Conservation (phyloP, 2,888 invertebrate genomes). For the Dascillus cervinus region DNA sequence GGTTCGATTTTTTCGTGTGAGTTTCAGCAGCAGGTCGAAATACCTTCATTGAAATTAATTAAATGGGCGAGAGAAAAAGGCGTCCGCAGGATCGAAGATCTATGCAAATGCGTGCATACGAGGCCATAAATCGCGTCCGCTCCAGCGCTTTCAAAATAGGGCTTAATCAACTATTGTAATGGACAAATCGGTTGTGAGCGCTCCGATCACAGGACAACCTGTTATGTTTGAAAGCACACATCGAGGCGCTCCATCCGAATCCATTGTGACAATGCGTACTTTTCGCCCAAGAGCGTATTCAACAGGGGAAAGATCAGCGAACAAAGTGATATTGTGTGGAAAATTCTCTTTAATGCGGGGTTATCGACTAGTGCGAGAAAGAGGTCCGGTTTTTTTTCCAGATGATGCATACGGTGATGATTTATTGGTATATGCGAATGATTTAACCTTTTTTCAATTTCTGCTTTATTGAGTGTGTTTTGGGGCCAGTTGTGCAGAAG, state of each 20-base stretch:
- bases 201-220: conserved; percentile 23
- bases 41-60: neutral
- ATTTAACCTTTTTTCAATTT: conserved; percentile 26
- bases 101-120: conserved; percentile 24
- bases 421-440: conserved; percentile 27
- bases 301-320: too few relatives aligned
- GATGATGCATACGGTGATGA: conserved; percentile 26
- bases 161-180: conserved; percentile 28
- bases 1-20: too few relatives aligned
- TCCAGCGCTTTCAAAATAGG: conserved; percentile 25
- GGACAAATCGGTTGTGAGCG: conserved; percentile 25
- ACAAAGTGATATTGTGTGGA: too few relatives aligned
- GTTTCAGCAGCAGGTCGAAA: too few relatives aligned
- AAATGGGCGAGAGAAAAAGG: too few relatives aligned
- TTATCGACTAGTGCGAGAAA: too few relatives aligned
- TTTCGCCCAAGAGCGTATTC: too few relatives aligned
- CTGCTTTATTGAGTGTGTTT: conserved; percentile 25
- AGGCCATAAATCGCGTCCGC: conserved; percentile 24
- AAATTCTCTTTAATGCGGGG: neutral
- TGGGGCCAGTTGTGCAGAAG: conserved; percentile 25
- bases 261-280: neutral
- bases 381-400: conserved; percentile 23
- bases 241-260: too few relatives aligned
- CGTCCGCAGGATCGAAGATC: too few relatives aligned
- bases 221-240: conserved; percentile 21